Conservation (phyloP, 2,797 vertebrate genomes). For the Sparus aurata region DNA sequence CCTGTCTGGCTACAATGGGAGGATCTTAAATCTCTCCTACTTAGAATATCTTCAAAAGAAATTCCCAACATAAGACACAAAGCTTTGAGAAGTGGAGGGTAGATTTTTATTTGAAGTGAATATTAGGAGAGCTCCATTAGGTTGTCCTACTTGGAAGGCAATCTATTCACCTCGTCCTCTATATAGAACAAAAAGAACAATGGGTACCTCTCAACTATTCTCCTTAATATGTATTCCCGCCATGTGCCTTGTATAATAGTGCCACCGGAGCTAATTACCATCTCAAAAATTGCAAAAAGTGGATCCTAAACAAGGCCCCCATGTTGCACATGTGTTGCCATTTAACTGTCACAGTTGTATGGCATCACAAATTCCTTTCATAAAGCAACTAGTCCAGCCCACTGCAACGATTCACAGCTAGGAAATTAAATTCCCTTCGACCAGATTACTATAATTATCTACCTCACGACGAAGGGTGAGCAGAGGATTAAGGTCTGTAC, state of each 20-base stretch:
- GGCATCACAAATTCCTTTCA: constrained; percentile 37
- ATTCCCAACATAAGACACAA: constrained; percentile 30
- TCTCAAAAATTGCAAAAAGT: constrained; percentile 13
- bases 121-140: constrained; percentile 49
- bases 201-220: constrained; percentile 45
- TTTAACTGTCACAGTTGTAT: constrained; percentile 16
- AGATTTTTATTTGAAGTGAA: constrained; percentile 55
- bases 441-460: constrained; percentile 82
- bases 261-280: constrained; percentile 43
- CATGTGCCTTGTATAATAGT: constrained; percentile 22
- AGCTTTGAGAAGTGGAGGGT: constrained; percentile 27
- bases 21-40: constrained; percentile 42
- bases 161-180: constrained; percentile 52
- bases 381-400: constrained; percentile 50
- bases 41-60: constrained; percentile 59
- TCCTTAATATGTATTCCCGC: constrained; percentile 47
- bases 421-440: constrained; percentile 74
- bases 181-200: constrained; percentile 67
- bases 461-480: constrained; percentile 73
- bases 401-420: constrained; percentile 50
- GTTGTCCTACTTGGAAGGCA: constrained; percentile 59
- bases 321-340: constrained; percentile 7
- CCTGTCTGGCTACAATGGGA: constrained; percentile 26
- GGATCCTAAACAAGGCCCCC: constrained; percentile 18
- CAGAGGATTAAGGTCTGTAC: constrained; percentile 78